Evolutionary conservation across 2,113 vertebrate genomes (phyloP).

Genomic region (Nymphicus hollandicus): DNA sequence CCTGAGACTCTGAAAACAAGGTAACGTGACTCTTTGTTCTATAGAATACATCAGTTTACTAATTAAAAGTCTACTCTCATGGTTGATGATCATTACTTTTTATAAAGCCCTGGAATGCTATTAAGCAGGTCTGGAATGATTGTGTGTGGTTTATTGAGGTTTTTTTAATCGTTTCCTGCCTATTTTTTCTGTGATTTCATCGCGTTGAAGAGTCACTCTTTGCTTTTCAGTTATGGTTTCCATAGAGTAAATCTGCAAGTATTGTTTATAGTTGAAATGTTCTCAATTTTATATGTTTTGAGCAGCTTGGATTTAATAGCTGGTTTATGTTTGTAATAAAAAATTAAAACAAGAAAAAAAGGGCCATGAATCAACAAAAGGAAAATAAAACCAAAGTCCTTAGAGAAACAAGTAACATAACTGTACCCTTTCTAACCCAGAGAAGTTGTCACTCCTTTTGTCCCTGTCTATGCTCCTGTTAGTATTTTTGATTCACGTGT

Average conservation of each 20-base stretch:
- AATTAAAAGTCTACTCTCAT: background rate
- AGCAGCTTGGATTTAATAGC: slow-evolving; percentile 47
- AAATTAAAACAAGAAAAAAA: background rate
- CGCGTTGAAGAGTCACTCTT: background rate
- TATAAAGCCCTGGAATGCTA: slow-evolving; percentile 7
- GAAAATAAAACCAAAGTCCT: background rate
- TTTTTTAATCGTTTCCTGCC: background rate
- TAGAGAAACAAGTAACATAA: background rate
- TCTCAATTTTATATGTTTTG: background rate
- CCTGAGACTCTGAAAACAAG: slow-evolving; percentile 9
- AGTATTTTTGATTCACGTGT: background rate
- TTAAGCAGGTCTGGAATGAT: background rate
- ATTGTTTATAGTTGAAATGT: slow-evolving; percentile 40
- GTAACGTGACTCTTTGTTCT: background rate
- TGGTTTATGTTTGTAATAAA: slow-evolving; percentile 36
- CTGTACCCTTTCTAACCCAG: background rate
- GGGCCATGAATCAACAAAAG: background rate
- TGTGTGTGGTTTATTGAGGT: background rate
- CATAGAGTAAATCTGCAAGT: slow-evolving; percentile 5
- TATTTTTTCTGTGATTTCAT: background rate
- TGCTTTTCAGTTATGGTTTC: slow-evolving; percentile 31
- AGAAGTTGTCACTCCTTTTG: background rate
- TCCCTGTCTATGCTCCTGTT: background rate
- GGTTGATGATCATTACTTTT: background rate
- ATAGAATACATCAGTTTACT: background rate